Evolutionary conservation across 1,140 invertebrate genomes (phyloP), one percentile per base, ranked within the genome.

Genomic region (Euura lappo): DNA sequence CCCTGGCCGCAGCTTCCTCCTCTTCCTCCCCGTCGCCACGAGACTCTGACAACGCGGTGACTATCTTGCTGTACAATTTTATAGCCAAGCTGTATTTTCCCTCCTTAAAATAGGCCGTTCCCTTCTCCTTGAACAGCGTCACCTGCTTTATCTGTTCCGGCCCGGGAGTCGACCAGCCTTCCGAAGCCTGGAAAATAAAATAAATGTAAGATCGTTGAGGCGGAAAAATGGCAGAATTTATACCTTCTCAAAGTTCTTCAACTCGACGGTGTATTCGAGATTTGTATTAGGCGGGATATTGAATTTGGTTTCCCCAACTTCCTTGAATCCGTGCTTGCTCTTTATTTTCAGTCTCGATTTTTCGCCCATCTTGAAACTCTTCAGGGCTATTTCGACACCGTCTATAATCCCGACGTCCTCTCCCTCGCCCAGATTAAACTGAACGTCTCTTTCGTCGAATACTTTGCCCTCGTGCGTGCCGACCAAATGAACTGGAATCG

Each of bases 361-460:
- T 87, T 99, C 97, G 5, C 91, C 92, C 75, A 91, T 91, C 76
- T 92, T 93, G 83, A 99, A 97, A 80, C 93, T 95, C 75, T 93
- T 90, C 1, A 99, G 79, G 1, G 96, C 96, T 75, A 90, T 89
- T 84, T 99, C 98, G 13, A 99, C 83, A 2, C 97, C 98, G 60
- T 93, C 90, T 28, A 96, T 90, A 13, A 99, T 86, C 74, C 92
- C 92, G 65, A 85, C 83, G 72, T 94, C 93, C 70, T 86, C 89
- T 28, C 94, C 97, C 88, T 99, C 97, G 0, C 97, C 97, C n/a
- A 98, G 86, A 47, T 87, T 85, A 84, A 98, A 99, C 65, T 92
- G 90, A 0, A 97, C 90, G 76, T 96, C 92, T 79, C 94, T 89
- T 46, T 96, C 94, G 68, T 93, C 92, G 86, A 97, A 96, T 4